A percentile compares a stretch with the other conserved stretches of the same genome.
Evolutionary conservation across 2,888 invertebrate genomes (phyloP).

Genomic region (Gryllus longicercus): DNA sequence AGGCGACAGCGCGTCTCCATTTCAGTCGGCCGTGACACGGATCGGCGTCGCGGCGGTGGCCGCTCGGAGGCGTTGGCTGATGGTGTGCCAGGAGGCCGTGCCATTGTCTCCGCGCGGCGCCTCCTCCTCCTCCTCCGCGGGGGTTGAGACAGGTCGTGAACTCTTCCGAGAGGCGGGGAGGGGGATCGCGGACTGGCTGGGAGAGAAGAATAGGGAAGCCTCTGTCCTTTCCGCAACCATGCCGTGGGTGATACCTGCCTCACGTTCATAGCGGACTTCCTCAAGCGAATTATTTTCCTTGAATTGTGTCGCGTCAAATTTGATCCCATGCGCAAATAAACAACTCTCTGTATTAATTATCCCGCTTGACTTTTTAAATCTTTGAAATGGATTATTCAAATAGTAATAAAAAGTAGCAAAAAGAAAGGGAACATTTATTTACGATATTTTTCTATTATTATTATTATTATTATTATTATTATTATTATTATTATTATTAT

Average conservation of each 20-base stretch:
- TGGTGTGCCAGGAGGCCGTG: not conserved
- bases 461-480: too few relatives aligned
- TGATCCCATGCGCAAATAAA: too few relatives aligned
- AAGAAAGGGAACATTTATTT: too few relatives aligned
- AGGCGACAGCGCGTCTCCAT: too few relatives aligned
- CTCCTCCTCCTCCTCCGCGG: not conserved
- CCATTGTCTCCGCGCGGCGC: not conserved
- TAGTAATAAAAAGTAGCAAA: too few relatives aligned
- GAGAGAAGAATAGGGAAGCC: not conserved
- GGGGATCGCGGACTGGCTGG: not conserved
- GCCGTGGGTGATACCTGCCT: not conserved
- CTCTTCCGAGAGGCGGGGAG: not conserved
- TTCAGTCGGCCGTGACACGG: not conserved
- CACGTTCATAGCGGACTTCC: not conserved
- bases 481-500: too few relatives aligned
- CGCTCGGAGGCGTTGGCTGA: not conserved
- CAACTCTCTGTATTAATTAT: too few relatives aligned
- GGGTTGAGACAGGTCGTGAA: not conserved
- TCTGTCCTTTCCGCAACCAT: not conserved
- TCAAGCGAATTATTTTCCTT: not conserved
- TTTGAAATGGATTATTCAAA: too few relatives aligned
- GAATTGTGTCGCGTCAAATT: too few relatives aligned
- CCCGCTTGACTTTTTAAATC: too few relatives aligned
- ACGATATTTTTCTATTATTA: too few relatives aligned
- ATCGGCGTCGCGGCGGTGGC: not conserved